Conservation (phyloP, 2,113 vertebrate genomes). For the Mobula hypostoma region DNA sequence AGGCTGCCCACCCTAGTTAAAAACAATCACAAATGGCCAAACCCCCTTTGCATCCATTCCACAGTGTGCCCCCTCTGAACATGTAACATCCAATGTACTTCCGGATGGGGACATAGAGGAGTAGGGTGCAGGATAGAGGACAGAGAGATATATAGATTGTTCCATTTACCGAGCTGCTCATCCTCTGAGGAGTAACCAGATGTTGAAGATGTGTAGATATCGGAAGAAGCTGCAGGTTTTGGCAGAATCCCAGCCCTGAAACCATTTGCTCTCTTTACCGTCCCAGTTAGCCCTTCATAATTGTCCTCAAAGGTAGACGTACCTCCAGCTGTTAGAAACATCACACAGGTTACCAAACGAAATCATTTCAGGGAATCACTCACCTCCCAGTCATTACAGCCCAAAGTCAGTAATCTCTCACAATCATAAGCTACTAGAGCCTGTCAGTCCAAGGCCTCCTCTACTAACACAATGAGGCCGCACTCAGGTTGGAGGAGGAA, state of each 20-base stretch:
- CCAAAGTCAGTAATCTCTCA: neutral
- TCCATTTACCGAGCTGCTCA: conserved; percentile 16
- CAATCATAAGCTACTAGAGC: too few species aligned
- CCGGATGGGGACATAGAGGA: neutral
- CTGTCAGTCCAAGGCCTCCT: too few species aligned
- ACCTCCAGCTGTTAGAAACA: neutral
- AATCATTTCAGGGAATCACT: neutral
- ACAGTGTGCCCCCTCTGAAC: neutral
- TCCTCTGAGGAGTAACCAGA: conserved; percentile 25
- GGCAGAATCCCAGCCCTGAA: neutral
- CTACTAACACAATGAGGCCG: too few species aligned
- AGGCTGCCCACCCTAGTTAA: neutral
- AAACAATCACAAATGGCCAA: neutral
- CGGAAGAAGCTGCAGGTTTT: neutral
- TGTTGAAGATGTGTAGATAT: conserved; percentile 2
- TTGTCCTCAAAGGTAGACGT: neutral
- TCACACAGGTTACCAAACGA: neutral
- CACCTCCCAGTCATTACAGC: neutral
- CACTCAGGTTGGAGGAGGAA: too few species aligned
- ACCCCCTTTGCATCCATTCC: neutral
- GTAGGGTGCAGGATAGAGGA: too few species aligned
- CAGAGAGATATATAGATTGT: neutral
- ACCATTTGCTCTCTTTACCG: neutral
- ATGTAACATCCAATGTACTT: too few species aligned
- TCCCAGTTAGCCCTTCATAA: neutral